Evolutionary conservation across 1,140 invertebrate species (phyloP).

Genomic region (Stegodyphus dumicola): DNA sequence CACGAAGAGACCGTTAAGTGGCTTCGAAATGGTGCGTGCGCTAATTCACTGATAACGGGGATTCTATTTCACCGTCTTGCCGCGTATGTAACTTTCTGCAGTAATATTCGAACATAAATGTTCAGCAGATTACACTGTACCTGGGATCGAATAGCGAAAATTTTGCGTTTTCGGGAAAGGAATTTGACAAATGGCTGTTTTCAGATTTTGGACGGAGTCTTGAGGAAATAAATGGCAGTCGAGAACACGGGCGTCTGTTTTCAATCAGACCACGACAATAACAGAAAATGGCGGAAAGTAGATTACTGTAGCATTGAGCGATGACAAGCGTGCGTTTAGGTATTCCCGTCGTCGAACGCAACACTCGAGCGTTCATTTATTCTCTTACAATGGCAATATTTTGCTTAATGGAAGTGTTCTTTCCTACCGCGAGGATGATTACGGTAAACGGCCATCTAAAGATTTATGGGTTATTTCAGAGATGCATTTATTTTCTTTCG

Average conservation of each 20-base stretch:
- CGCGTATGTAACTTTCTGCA: too few relatives aligned
- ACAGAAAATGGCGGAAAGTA: slow-evolving; percentile 3
- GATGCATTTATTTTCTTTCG: too few relatives aligned
- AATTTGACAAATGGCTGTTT: slow-evolving; percentile 4
- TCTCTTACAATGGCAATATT: neutral
- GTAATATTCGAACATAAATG: too few relatives aligned
- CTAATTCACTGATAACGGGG: slow-evolving; percentile 6
- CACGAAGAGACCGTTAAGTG: slow-evolving; percentile 9
- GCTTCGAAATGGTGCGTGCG: slow-evolving; percentile 2
- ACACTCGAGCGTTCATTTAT: neutral
- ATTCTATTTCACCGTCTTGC: neutral
- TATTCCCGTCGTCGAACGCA: neutral
- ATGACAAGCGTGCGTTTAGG: neutral
- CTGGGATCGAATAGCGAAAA: too few relatives aligned
- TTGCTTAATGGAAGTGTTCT: neutral
- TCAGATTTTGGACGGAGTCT: neutral
- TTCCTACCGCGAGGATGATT: neutral
- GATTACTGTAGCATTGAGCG: slow-evolving; percentile 2
- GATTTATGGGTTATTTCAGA: too few relatives aligned
- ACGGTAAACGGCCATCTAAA: neutral
- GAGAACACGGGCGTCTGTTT: slow-evolving; percentile 15
- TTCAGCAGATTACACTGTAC: too few relatives aligned
- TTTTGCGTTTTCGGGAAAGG: too few relatives aligned
- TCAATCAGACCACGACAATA: slow-evolving; percentile 12
- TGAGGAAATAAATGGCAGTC: slow-evolving; percentile 1